Evolutionary conservation across 2,797 vertebrate genomes (phyloP), one percentile per base, ranked within the genome.

Genomic region (Urophycis tenuis): DNA sequence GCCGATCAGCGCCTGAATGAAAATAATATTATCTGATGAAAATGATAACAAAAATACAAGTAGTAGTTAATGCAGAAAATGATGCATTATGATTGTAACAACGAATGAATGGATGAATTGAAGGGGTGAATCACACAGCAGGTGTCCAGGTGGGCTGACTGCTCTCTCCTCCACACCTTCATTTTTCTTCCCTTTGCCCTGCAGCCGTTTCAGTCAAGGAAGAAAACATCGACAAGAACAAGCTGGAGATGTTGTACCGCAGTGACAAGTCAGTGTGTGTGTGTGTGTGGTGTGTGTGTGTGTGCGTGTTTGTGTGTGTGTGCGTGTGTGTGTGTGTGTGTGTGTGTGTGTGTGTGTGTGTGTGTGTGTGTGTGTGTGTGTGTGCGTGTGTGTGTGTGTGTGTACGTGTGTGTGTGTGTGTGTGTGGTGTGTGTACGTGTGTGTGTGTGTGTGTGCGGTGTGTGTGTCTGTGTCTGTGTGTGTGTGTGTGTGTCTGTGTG

Each of bases 161-260:
- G 2, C 49, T 53, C 49, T 53, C 49, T 64, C 11, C 11, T 7
- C 8, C 49, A 53, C 49, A 53, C 49, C 22, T 73, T 78, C 17
- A n/a, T n/a, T 80, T 76, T 22, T 80, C 22, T 53, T 53, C 36
- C 14, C 36, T 25, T 22, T 73, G 74, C 11, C 74, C 30, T 80
- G 10, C 81, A 86, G 84, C 81, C 77, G 78, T 88, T 79, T 79
- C 85, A 88, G 91, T 90, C 6, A 92, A 92, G 86, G 91, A 92
- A 32, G 88, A 90, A 11, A 91, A 89, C 73, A 30, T 89, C 53
- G 87, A 92, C 36, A 93, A 92, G 85, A 93, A 93, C 81, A 89
- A 92, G 8, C 87, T 96, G 75, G 95, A 98, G 84, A 91, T 97
- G 78, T 91, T 95, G 77, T 95, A 96, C 85, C 91, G 89, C 84